These are phyloP conservation scores for Heliconius sara DNA, from an alignment of 2,888 invertebrate genomes.

Conservation along the genomic window DNA sequence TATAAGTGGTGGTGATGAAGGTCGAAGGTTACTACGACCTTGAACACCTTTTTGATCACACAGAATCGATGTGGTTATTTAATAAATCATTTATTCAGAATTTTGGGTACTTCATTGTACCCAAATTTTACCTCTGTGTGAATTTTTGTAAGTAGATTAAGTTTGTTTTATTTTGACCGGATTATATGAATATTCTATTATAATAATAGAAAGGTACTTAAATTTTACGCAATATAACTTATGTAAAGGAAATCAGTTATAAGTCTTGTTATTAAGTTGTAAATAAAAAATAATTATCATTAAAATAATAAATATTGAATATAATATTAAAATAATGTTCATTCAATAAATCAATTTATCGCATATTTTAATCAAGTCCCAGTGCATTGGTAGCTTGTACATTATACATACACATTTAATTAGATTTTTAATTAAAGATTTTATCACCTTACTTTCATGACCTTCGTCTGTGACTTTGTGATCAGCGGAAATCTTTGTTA, in stretches of 20 bases:
- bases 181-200: too few species aligned
- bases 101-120: too few species aligned
- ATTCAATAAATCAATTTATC: background rate
- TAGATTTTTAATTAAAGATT: constrained; percentile 55
- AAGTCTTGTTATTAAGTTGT: background rate
- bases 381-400: background rate
- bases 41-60: too few species aligned
- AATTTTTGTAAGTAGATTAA: too few species aligned
- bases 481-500: constrained; percentile 46
- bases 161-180: too few species aligned
- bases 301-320: background rate
- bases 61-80: too few species aligned
- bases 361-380: background rate
- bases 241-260: background rate
- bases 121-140: too few species aligned
- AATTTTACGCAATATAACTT: too few species aligned
- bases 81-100: too few species aligned
- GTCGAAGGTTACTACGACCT: too few species aligned
- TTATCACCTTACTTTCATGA: constrained; percentile 59
- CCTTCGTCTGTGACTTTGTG: constrained; percentile 67
- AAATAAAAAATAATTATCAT: background rate
- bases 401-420: constrained; percentile 7
- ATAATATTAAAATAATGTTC: background rate
- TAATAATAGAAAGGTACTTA: too few species aligned
- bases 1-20: too few species aligned